Conservation (phyloP, 2,113 vertebrate species). For the Brachypteracias leptosomus region DNA sequence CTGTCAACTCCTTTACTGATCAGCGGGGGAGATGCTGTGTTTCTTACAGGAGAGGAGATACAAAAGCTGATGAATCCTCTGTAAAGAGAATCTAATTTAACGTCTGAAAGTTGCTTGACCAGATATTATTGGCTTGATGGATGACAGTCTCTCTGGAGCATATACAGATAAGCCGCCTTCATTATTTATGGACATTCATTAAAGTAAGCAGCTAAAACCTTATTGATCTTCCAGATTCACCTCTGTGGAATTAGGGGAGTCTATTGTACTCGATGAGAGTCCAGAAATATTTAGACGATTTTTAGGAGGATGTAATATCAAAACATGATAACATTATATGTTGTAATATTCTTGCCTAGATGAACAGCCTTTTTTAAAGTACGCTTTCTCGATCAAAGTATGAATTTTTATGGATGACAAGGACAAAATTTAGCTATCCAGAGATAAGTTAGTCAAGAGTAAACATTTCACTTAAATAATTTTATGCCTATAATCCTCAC, state of each 20-base stretch:
- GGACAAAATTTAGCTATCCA: neutral
- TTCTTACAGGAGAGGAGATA: neutral
- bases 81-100: slow-evolving; percentile 37
- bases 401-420: neutral
- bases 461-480: neutral
- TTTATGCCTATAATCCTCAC: neutral
- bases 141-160: neutral
- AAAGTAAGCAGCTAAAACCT: slow-evolving; percentile 26
- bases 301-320: neutral
- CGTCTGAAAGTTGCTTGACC: slow-evolving; percentile 29
- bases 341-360: neutral
- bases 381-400: neutral
- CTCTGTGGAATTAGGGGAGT: neutral
- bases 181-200: slow-evolving; percentile 57
- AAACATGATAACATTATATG: neutral
- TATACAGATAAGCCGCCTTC: slow-evolving; percentile 12
- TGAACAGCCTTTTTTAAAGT: neutral
- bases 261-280: neutral
- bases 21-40: neutral
- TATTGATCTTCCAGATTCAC: slow-evolving; percentile 21
- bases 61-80: slow-evolving; percentile 23
- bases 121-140: slow-evolving; percentile 47
- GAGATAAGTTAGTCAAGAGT: neutral
- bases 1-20: slow-evolving; percentile 20
- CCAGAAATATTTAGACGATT: neutral